Base-by-base conservation (phyloP, 2,888 invertebrate genomes). In the Geophilus truncorum region DNA sequence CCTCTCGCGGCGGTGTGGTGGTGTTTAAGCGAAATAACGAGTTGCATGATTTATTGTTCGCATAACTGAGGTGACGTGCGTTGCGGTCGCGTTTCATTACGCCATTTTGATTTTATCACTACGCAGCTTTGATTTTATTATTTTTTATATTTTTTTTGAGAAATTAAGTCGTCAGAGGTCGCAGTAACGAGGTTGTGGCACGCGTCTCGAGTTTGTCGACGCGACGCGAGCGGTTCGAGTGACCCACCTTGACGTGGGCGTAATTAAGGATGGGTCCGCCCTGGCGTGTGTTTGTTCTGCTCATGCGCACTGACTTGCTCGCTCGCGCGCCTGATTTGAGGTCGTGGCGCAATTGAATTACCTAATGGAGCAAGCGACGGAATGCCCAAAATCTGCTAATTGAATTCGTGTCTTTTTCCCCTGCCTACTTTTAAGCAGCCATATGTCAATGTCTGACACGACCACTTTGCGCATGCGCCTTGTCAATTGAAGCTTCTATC, bases 251-350 rank as follows among this genome's bases (percentile, higher is more conserved):
- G 28, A 62, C 62, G 62, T 25, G 1, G 23, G 28, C 25, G 62
- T 62, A 62, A 62, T 62, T 62, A 62, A 62, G 62, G 62, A 62
- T 62, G 62, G 62, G 62, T 62, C 62, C 25, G 62, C 62, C 25
- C 25, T 25, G 28, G 23, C 62, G 62, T 62, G 23, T 62, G 62
- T 62, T 62, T 62, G 23, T 23, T 62, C 62, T 62, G 62, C 62
- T 25, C 62, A 62, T 62, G 62, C 62, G 62, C 62, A 62, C 23
- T 62, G 62, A 62, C 62, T 62, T 28, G 25, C 25, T 62, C 62
- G 62, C 62, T 62, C 62, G 62, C 62, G 62, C 77, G 36, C 45
- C 78, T 78, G 78, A 78, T 78, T 78, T 78, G 78, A 78, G 78
- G 78, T 78, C 40, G 45, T 12, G 40, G 78, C 36, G 36, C 78